Conservation (phyloP, 2,797 vertebrate species). For the Etheostoma nigrum region DNA sequence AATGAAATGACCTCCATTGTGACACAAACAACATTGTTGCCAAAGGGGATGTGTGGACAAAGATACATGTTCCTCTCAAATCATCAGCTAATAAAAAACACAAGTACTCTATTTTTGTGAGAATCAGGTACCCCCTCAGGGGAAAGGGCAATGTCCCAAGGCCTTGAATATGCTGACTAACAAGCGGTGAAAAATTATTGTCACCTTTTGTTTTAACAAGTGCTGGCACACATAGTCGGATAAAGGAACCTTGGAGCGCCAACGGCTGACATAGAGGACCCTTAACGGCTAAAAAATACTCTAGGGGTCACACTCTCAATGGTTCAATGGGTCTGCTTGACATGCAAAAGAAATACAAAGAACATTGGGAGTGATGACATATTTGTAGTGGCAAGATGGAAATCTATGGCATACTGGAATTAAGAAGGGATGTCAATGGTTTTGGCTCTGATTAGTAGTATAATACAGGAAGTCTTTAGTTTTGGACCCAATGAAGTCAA, state of each 20-base stretch:
- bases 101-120: slow-evolving; percentile 1
- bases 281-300: slow-evolving; percentile 31
- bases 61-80: slow-evolving; percentile 53
- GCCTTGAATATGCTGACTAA: slow-evolving; percentile 59
- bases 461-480: background rate
- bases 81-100: slow-evolving; percentile 59
- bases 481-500: no score
- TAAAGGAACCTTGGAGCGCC: slow-evolving; percentile 17
- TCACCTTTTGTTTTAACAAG: slow-evolving; percentile 60
- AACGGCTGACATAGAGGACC: slow-evolving; percentile 18
- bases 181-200: slow-evolving; percentile 57
- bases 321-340: slow-evolving; percentile 9
- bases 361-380: slow-evolving; percentile 8
- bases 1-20: slow-evolving; percentile 19
- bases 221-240: slow-evolving; percentile 23
- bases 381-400: background rate
- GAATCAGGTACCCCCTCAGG: background rate
- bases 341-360: slow-evolving; percentile 34
- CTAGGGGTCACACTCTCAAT: slow-evolving; percentile 1
- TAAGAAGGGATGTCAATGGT: slow-evolving; percentile 19
- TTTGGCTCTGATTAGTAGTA: background rate
- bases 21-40: slow-evolving; percentile 48
- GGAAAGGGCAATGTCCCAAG: slow-evolving; percentile 7
- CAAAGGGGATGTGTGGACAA: slow-evolving; percentile 65
- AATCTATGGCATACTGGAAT: background rate